phyloP scores from a whole-genome alignment of 2,113 vertebrate genomes.

The Cynoglossus semilaevis region DNA sequence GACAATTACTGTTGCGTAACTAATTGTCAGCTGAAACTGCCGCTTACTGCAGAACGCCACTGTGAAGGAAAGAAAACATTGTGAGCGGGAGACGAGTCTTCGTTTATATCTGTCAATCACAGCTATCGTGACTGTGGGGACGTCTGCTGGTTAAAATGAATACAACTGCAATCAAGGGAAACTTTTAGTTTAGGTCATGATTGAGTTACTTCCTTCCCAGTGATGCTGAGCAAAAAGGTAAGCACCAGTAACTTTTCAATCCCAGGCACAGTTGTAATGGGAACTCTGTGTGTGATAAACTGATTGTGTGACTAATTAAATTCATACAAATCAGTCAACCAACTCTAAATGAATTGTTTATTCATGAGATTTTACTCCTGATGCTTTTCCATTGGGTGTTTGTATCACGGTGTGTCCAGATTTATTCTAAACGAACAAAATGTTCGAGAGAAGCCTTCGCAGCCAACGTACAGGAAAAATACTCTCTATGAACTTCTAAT shows the following conservation, averaged over 20 bases:
- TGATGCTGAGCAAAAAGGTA: conserved; percentile 11
- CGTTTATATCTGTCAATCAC: conserved; percentile 28
- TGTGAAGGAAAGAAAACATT: conserved; percentile 16
- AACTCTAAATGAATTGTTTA: conserved; percentile 2
- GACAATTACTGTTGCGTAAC: conserved; percentile 49
- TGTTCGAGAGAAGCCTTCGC: too few species aligned
- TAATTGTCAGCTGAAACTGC: conserved; percentile 46
- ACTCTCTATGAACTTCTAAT: too few species aligned
- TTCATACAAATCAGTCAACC: conserved; percentile 17
- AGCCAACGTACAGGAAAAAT: too few species aligned
- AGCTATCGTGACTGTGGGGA: conserved; percentile 7
- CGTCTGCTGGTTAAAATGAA: conserved; percentile 2
- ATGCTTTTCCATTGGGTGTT: neutral
- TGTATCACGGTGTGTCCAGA: neutral
- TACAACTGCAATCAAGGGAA: conserved; percentile 1
- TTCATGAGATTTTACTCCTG: neutral
- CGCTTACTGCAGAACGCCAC: conserved; percentile 12
- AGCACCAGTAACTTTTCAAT: conserved; percentile 32
- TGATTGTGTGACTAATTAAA: conserved; percentile 38
- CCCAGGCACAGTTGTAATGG: conserved; percentile 2
- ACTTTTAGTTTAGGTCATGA: conserved; percentile 7
- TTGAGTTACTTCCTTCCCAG: conserved; percentile 15
- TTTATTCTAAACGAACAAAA: neutral
- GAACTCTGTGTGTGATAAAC: conserved; percentile 18
- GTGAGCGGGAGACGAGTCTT: conserved; percentile 7